These are phyloP conservation scores for Elgaria multicarinata DNA, from an alignment of 2,113 vertebrate species.

Conservation along the genomic window DNA sequence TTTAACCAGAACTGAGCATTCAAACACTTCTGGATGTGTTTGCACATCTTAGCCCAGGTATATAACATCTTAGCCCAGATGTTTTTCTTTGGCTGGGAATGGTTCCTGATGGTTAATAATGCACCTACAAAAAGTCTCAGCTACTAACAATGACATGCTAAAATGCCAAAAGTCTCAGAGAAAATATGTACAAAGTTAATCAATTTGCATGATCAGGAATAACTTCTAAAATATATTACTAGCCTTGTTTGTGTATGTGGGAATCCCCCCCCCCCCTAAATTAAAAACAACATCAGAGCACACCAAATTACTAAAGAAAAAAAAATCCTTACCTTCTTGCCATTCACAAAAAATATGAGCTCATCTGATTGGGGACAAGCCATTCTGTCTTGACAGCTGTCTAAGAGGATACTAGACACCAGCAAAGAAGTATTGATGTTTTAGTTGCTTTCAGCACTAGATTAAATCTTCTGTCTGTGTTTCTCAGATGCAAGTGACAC, in stretches of 20 bases:
- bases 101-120: not conserved
- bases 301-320: not conserved
- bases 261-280: not conserved
- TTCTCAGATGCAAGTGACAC: not conserved
- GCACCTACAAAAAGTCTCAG: not conserved
- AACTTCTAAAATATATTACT: not conserved
- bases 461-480: not conserved
- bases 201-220: not conserved
- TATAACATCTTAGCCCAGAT: not conserved
- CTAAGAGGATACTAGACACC: not conserved
- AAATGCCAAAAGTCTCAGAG: not conserved
- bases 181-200: not conserved
- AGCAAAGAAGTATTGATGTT: not conserved
- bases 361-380: slow-evolving; percentile 49
- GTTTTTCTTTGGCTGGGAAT: not conserved
- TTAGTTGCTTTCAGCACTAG: not conserved
- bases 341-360: slow-evolving; percentile 76
- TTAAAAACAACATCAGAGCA: not conserved
- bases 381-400: slow-evolving; percentile 41
- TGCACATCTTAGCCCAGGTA: not conserved
- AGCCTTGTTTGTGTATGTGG: not conserved
- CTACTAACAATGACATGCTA: not conserved
- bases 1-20: not conserved
- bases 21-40: not conserved
- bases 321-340: slow-evolving; percentile 69